Percentiles rank a stretch among this genome's conserved stretches.
These are phyloP conservation scores for Paralvinella palmiformis DNA, from an alignment of 1,140 invertebrate genomes.

Conservation along the genomic window DNA sequence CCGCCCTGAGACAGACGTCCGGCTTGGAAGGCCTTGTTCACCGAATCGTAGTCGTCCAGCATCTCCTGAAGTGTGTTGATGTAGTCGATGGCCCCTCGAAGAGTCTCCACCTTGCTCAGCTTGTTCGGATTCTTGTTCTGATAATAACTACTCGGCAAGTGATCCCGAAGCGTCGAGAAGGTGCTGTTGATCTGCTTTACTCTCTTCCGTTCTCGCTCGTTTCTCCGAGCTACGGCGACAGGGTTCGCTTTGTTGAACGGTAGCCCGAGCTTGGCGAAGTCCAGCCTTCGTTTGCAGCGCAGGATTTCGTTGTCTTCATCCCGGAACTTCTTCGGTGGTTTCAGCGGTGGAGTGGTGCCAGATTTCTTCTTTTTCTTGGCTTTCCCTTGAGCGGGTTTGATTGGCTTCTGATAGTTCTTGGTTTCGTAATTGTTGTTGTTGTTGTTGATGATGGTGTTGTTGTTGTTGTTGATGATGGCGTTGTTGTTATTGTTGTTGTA, in stretches of 20 bases:
- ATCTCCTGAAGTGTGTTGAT: constrained; percentile 78
- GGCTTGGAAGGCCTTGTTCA: neutral
- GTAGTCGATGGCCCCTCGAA: constrained; percentile 88
- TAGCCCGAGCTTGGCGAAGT: neutral
- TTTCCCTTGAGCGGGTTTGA: no score
- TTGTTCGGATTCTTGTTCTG: constrained; percentile 52
- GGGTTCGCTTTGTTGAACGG: neutral
- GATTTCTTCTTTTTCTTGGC: no score
- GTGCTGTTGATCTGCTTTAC: constrained; percentile 66
- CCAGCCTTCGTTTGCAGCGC: neutral
- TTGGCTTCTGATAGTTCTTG: no score
- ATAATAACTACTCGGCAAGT: no score
- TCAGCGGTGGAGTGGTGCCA: no score
- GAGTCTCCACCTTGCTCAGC: constrained; percentile 80
- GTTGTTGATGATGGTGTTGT: no score
- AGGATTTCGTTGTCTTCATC: neutral
- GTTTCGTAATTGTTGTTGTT: no score
- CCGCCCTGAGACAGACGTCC: neutral
- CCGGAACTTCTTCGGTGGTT: no score
- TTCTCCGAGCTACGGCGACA: constrained; percentile 62
- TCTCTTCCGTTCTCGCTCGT: constrained; percentile 86
- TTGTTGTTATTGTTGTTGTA: no score
- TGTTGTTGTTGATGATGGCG: no score
- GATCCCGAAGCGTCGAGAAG: constrained; percentile 33
- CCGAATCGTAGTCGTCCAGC: constrained; percentile 55